Evolutionary conservation across 2,113 vertebrate species (phyloP), one percentile per base, ranked within the genome.

Genomic region (Pluvialis apricaria): DNA sequence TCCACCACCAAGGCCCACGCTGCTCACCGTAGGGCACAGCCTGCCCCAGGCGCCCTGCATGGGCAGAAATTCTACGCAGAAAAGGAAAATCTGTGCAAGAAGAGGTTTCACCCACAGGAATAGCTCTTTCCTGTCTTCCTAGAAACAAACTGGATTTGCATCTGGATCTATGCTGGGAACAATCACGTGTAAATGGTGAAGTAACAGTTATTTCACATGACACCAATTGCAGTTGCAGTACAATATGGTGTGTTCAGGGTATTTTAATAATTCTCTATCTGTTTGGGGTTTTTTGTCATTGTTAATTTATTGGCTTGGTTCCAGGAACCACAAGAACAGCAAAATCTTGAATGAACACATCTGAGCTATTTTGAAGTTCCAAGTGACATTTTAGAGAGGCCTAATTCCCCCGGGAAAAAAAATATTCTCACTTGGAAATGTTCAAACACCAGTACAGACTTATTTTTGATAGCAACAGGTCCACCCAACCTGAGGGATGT

Each of bases 11-110:
- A 25, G 13, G 20, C 17, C 29, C 55, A 10, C 3, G 7, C 24
- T 1, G 2, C n/a, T 38, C 28, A 8, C 68, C 25, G 22, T 11
- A 40, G 32, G 45, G 58, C 19, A 16, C 36, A 60, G 44, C 5
- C 22, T 72, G 54, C 22, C 49, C 44, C 1, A 0, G 1, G 13
- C 0, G 0, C 31, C 13, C 36, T 15, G 1, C 24, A 18, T 11
- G 31, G 60, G n/a, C 20, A 44, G 16, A 34, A 62, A 72, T 25
- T 7, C 60, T 45, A 4, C 0, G 1, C 32, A 91, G 54, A 44
- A 68, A 60, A 54, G 7, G 15, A 34, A 32, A 61, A 81, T 11
- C 10, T 42, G 18, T 16, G 5, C 42, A 78, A 51, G 2, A 77
- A 57, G 32, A 68, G 10, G 4, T 24, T 36, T 78, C 54, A 90